These are phyloP conservation scores for Schizothorax lantsangensis DNA, from an alignment of 2,797 vertebrate species.

Conservation along the genomic window DNA sequence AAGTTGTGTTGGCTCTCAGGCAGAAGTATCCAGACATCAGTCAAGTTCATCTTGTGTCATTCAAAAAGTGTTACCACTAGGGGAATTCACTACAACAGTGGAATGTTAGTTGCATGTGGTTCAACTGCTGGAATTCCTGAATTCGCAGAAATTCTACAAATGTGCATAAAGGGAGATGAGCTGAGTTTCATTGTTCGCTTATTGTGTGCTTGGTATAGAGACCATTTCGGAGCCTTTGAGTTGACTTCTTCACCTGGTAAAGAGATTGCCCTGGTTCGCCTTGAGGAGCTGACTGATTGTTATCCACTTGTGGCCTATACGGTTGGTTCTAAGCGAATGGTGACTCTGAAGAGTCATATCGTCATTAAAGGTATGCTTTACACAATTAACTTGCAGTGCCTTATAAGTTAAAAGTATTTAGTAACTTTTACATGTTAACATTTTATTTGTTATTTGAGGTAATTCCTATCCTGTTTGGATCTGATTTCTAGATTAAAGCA, in stretches of 20 bases:
- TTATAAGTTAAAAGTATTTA: neutral
- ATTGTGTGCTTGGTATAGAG: constrained; percentile 57
- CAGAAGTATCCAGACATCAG: constrained; percentile 59
- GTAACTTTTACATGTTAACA: neutral
- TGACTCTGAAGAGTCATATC: constrained; percentile 53
- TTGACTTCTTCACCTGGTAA: constrained; percentile 56
- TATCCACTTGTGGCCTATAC: constrained; percentile 56
- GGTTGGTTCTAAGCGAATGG: constrained; percentile 53
- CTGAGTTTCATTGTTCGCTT: constrained; percentile 49
- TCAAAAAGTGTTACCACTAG: constrained; percentile 61
- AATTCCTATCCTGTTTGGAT: neutral
- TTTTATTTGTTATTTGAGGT: neutral
- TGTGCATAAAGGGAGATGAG: constrained; percentile 29
- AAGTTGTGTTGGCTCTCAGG: constrained; percentile 59
- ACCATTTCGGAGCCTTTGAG: constrained; percentile 59
- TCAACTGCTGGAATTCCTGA: constrained; percentile 63
- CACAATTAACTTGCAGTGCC: neutral
- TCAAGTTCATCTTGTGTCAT: constrained; percentile 58
- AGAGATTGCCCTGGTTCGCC: constrained; percentile 56
- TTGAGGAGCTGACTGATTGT: constrained; percentile 54
- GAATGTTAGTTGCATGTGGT: constrained; percentile 57
- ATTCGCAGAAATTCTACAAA: constrained; percentile 57
- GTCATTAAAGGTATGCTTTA: constrained; percentile 51
- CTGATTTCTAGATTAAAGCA: neutral
- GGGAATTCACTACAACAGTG: constrained; percentile 55